Evolutionary conservation across 64 coral and sea anemone species (phyloP), one percentile per base, ranked within the genome.

Genomic region (Montipora sp.): DNA sequence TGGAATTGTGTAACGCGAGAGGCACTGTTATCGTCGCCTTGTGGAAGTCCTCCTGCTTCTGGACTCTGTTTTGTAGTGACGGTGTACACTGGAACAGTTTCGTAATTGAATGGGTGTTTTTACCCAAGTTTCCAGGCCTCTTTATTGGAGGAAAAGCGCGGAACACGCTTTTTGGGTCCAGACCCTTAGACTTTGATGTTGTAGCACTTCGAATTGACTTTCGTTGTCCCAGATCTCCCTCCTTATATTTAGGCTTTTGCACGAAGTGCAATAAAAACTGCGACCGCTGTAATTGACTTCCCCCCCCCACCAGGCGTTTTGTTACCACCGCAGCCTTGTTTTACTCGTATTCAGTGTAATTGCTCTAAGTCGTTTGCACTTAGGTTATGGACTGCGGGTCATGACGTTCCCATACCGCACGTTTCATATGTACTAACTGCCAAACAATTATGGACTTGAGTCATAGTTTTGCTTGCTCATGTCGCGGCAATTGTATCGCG

Each of bases 81-180:
- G 5, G 60, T 47, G 50, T n/a, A 14, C 83, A 86, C 12, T 86
- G 83, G 9, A 86, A 68, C 20, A 47, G 14, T 49, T 86, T 86
- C 10, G 61, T 86, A 15, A 1, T 58, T n/a, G 80, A 82, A n/a
- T 82, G 80, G 53, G 80, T 53, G 24, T 87, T 23, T 87, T 71
- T 87, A 48, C 60, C 66, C 65, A 87, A 87, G 65, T 88, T 88
- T 49, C 85, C 68, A 7, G 23, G 23, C 12, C 48, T 88, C n/a
- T 88, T 88, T 27, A 75, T 88, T 53, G 27, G 47, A 75, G 85
- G 85, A 36, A 88, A 88, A 88, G 85, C 70, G 1, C 66, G 69
- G 16, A 88, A 88, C 20, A 51, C 65, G 18, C 67, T 88, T n/a
- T 88, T 75, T 70, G 70, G 69, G 48, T 74, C 67, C 69, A 75